Evolutionary conservation across 2,797 vertebrate species (phyloP).

Genomic region (Xenops minutus): DNA sequence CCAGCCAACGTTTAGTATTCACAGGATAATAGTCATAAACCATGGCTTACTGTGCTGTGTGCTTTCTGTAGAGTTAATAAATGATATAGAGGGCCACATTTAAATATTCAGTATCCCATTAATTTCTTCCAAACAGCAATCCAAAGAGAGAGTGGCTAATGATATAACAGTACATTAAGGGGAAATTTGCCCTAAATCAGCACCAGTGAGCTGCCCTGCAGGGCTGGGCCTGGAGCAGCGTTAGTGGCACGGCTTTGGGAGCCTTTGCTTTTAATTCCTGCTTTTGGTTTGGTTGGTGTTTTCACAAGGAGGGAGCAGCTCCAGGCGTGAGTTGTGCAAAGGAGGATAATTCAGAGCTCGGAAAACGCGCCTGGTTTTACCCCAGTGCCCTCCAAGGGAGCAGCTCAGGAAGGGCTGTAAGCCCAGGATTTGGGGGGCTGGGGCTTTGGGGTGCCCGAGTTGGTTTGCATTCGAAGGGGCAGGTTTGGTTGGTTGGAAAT

Average conservation of each 20-base stretch:
- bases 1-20: constrained; percentile 57
- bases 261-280: neutral
- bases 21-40: constrained; percentile 63
- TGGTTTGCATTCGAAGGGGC: neutral
- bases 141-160: constrained; percentile 55
- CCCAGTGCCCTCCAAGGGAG: neutral
- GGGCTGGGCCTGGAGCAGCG: neutral
- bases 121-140: constrained; percentile 66
- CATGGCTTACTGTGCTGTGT: constrained; percentile 60
- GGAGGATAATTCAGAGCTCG: neutral
- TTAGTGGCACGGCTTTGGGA: neutral
- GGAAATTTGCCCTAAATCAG: constrained; percentile 48
- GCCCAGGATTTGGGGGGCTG: neutral
- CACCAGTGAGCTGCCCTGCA: neutral
- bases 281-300: neutral
- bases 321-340: neutral
- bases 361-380: fast-evolving
- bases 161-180: constrained; percentile 43
- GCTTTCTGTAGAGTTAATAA: constrained; percentile 73
- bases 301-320: neutral
- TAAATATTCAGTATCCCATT: constrained; percentile 68
- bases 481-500: neutral
- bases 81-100: constrained; percentile 61
- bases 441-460: neutral
- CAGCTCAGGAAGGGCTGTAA: neutral